Evolutionary conservation across 1,140 invertebrate genomes (phyloP), one percentile per base, ranked within the genome.

Genomic region (Agrilus planipennis): DNA sequence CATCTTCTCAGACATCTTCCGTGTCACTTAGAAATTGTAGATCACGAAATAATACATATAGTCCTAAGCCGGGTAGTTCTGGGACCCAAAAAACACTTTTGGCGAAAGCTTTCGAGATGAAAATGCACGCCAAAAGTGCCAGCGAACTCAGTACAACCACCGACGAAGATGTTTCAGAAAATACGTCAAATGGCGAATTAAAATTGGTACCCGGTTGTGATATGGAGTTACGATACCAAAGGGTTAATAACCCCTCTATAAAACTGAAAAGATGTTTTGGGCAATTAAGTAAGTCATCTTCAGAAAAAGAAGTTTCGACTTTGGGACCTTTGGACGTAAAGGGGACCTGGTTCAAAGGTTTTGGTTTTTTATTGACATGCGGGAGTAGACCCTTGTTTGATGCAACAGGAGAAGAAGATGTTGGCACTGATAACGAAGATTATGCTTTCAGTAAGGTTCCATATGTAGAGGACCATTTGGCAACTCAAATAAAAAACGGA

Each of bases 241-340:
- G 15, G 11, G 15, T 12, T n/a, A 4, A 12, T 12, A 29, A 29
- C 15, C 15, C 28, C 4, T 29, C 28, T 3, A 11, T 29, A 11
- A 29, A 29, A 29, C 15, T 29, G 15, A 29, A 29, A n/a, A 29
- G 15, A 12, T 11, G n/a, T 29, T 15, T 12, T 11, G 28, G 28
- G 15, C n/a, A 29, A 29, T 29, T 29, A n/a, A 11, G 11, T 12
- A 29, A 29, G n/a, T 15, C 11, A 12, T 29, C 28, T 6, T 12
- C n/a, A 4, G 15, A 29, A n/a, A 29, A 29, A 4, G 28, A 29
- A 29, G 28, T 12, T n/a, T 29, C 28, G n/a, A 11, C 15, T 29
- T 29, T 29, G 11, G 28, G 28, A n/a, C 28, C 28, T 29, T 29
- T 29, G n/a, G 15, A 29, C n/a, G n/a, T 29, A 4, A 29, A 29